Base-by-base conservation (phyloP, 64 coral and sea anemone genomes). In the Stichodactyla helianthus region DNA sequence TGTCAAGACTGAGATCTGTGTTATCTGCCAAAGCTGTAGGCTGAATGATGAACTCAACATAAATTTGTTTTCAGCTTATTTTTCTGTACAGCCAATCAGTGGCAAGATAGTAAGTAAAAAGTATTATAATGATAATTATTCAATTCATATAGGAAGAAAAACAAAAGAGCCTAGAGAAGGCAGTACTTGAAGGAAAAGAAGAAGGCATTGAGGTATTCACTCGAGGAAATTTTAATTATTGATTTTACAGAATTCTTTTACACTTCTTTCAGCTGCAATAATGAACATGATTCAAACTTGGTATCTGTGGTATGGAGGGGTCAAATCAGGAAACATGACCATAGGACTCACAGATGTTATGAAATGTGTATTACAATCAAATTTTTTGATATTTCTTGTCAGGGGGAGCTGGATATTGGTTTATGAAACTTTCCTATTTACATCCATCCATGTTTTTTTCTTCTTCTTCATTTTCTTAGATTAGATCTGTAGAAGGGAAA, bases 401-500 rank as follows among this genome's bases (percentile, higher is more conserved):
- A 77, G 10, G 71, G 71, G 0, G 10, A 77, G 10, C 9, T 10
- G 71, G 9, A 77, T 6, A 13, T 50, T 50, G 10, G 8, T 14
- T 10, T 10, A 13, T 77, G 71, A 10, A 13, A 23, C n/a, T 77
- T 26, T 10, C 10, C 8, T 10, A 77, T 14, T 23, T 26, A 50
- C 8, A 14, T 77, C 10, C n/a, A 9, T 9, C 19, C 9, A 77
- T 77, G 10, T 19, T 6, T 10, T 4, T 77, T 13, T 13, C 1
- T 13, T 77, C 10, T 26, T 77, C 10, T 23, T 9, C 18, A 77
- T 77, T 81, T 82, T 82, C 16, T 54, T 82, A 99, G 97, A 88
- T 95, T 16, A 77, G 83, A 67, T 79, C 92, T 28, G 93, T 92
- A 51, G 93, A 99, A 86, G 97, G 93, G 9, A 99, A 99, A 90